phyloP scores from a whole-genome alignment of 2,888 invertebrate genomes.

The Eulithis prunata region DNA sequence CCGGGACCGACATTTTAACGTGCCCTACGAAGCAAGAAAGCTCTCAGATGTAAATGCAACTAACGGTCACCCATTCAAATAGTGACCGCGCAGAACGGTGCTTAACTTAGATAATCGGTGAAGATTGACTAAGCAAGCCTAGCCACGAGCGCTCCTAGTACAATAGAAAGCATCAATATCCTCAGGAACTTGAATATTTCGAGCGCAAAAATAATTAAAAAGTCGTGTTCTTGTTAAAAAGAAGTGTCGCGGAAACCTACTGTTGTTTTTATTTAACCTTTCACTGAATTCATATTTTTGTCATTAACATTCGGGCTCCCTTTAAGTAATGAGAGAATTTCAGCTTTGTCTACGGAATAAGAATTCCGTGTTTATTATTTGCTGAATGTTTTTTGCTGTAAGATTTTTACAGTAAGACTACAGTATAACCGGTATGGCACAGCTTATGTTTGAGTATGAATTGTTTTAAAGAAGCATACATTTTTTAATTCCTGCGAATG shows the following conservation, averaged over 20 bases:
- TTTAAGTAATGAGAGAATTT: slow-evolving; percentile 51
- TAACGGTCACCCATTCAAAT: too few species aligned
- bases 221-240: slow-evolving; percentile 45
- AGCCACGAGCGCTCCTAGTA: neutral
- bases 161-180: neutral
- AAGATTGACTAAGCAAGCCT: too few species aligned
- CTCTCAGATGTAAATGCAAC: too few species aligned
- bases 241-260: slow-evolving; percentile 44
- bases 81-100: too few species aligned
- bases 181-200: slow-evolving; percentile 6
- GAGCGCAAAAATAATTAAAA: slow-evolving; percentile 36
- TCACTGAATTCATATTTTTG: slow-evolving; percentile 36
- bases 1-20: too few species aligned
- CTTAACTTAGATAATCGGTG: too few species aligned
- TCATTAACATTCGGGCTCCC: slow-evolving; percentile 42
- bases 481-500: slow-evolving; percentile 20
- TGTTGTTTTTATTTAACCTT: slow-evolving; percentile 42
- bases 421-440: neutral
- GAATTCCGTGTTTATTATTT: slow-evolving; percentile 33
- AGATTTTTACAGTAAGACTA: slow-evolving; percentile 19
- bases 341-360: slow-evolving; percentile 45
- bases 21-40: too few species aligned
- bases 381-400: slow-evolving; percentile 30
- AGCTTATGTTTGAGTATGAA: slow-evolving; percentile 8
- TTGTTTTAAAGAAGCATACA: slow-evolving; percentile 14